A percentile compares a stretch with the other conserved stretches of the same genome.
Evolutionary conservation across 2,797 vertebrate species (phyloP).

Genomic region (Ispidina lecontei): DNA sequence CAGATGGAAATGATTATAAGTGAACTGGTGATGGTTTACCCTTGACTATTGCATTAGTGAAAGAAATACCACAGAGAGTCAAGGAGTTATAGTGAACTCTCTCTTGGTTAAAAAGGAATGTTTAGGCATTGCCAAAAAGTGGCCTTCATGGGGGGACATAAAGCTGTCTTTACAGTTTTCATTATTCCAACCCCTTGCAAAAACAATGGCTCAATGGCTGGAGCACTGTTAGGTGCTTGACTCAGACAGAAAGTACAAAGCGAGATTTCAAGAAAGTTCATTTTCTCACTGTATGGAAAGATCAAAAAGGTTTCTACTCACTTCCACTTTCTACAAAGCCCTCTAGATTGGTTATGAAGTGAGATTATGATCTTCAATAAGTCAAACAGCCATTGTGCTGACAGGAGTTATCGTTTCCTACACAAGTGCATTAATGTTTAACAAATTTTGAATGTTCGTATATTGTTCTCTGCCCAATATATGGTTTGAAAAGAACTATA

Average conservation of each 20-base stretch:
- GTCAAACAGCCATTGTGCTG: slow-evolving; percentile 30
- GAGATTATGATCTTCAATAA: slow-evolving; percentile 8
- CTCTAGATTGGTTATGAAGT: neutral
- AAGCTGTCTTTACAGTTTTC: neutral
- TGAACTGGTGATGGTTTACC: neutral
- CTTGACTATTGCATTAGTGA: neutral
- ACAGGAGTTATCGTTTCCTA: slow-evolving; percentile 12
- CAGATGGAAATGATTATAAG: neutral
- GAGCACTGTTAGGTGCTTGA: neutral
- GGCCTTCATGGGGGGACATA: neutral
- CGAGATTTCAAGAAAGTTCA: neutral
- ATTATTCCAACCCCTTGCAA: neutral
- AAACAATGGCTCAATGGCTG: slow-evolving; percentile 3
- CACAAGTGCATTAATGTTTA: slow-evolving; percentile 8
- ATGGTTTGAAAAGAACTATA: neutral
- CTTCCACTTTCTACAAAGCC: slow-evolving; percentile 39
- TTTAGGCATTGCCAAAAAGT: neutral
- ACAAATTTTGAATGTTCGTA: neutral
- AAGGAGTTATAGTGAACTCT: neutral
- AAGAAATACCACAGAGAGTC: neutral
- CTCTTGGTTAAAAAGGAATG: neutral
- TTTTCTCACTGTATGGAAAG: slow-evolving; percentile 46
- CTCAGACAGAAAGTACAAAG: slow-evolving; percentile 14
- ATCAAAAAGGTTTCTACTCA: slow-evolving; percentile 45
- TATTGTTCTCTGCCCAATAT: neutral